phyloP scores from a whole-genome alignment of 2,888 invertebrate genomes.

The Abrostola tripartita region DNA sequence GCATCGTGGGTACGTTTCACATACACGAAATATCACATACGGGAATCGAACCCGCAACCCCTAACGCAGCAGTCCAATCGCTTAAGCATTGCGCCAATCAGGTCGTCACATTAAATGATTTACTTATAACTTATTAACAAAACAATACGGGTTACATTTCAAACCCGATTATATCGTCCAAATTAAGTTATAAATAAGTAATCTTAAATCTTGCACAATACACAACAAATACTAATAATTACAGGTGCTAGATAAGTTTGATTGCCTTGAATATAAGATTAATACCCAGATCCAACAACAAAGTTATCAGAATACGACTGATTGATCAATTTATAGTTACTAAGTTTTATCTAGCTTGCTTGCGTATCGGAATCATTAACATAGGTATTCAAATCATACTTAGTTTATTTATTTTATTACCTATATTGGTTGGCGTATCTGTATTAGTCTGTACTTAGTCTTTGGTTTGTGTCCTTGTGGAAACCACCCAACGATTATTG shows the following conservation, averaged over 20 bases:
- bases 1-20: too few relatives aligned
- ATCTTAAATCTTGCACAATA: slow-evolving; percentile 11
- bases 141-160: not conserved
- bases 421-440: too few relatives aligned
- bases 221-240: slow-evolving; percentile 6
- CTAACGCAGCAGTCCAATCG: too few relatives aligned
- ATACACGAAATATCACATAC: too few relatives aligned
- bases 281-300: slow-evolving; percentile 32
- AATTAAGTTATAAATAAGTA: slow-evolving; percentile 4
- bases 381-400: not conserved
- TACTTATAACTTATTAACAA: too few relatives aligned
- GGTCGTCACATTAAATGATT: too few relatives aligned
- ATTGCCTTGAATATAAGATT: slow-evolving; percentile 39
- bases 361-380: not conserved
- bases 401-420: not conserved
- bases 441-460: too few relatives aligned
- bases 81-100: too few relatives aligned
- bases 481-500: too few relatives aligned
- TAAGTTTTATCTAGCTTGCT: slow-evolving; percentile 23
- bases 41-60: too few relatives aligned
- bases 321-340: slow-evolving; percentile 50
- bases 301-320: slow-evolving; percentile 34
- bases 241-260: slow-evolving; percentile 39
- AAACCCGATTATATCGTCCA: not conserved
- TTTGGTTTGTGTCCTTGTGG: too few relatives aligned